Evolutionary conservation across 2,113 vertebrate species (phyloP), one percentile per base, ranked within the genome.

Genomic region (Chaenocephalus aceratus): DNA sequence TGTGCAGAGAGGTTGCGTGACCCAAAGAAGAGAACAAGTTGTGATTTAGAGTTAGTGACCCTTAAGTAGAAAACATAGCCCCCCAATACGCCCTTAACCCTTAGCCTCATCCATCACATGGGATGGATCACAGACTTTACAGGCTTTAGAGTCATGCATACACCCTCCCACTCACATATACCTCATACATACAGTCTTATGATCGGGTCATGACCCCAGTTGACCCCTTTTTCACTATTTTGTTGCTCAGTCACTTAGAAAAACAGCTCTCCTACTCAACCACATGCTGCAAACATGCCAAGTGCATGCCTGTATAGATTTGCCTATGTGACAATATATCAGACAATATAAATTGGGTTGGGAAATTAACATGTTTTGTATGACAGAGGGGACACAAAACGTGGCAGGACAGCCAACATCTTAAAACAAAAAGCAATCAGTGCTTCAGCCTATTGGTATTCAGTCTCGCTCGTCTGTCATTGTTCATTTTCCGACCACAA

Each of bases 41-140:
- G 57, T 63, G 75, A 88, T 67, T 88, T 49, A 77, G 44, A 23
- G 0, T 72, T 70, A 79, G 56, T 89, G 83, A 93, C 88, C 88
- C 86, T 75, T 78, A 79, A 81, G 73, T 74, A 72, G 51, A 60
- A 74, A 67, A 77, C 84, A 77, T 79, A 26, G 14, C 65, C 76
- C 67, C 56, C n/a, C 23, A 84, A 57, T 45, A 69, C 80, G 79
- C 83, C 72, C 87, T 89, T 91, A 90, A 92, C 91, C 91, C 83
- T 49, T 15, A 44, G 64, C 76, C 83, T 89, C 89, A 93, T 93
- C 91, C 82, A 91, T 94, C 92, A 94, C 85, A 90, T 86, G 85
- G 82, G 68, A 82, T 56, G 60, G 84, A 91, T 92, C 86, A 86
- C 66, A 77, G 90, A 34, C 85, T 89, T 86, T 63, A 81, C 72